Conservation (phyloP, 2,888 invertebrate species). For the Nymphalis c-album region DNA sequence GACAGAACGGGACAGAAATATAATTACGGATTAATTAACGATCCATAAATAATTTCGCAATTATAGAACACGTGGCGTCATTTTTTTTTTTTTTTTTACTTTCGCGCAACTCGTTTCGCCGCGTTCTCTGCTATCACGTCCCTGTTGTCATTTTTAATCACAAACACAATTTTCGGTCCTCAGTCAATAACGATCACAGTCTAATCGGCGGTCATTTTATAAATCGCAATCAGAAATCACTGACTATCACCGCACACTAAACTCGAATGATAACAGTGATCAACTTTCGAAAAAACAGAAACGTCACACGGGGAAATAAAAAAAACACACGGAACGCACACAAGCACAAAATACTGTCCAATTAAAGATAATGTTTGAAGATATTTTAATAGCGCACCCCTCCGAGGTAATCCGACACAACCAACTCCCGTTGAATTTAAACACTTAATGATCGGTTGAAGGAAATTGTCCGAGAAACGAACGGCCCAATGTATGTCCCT, state of each 20-base stretch:
- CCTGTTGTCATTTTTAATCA: slow-evolving; percentile 72
- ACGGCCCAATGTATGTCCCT: slow-evolving; percentile 66
- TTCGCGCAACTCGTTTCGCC: slow-evolving; percentile 17
- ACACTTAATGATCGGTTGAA: slow-evolving; percentile 82
- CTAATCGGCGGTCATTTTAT: slow-evolving; percentile 43
- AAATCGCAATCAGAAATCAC: slow-evolving; percentile 51
- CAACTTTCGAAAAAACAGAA: slow-evolving; percentile 73
- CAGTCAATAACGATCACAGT: slow-evolving; percentile 37
- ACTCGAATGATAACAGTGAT: slow-evolving; percentile 77
- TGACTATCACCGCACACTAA: slow-evolving; percentile 67
- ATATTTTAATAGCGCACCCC: slow-evolving; percentile 81
- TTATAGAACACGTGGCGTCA: slow-evolving; percentile 71
- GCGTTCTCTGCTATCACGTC: slow-evolving; percentile 56
- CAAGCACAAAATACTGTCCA: slow-evolving; percentile 79
- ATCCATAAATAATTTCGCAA: slow-evolving; percentile 64
- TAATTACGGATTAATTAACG: slow-evolving; percentile 69
- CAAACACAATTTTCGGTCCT: slow-evolving; percentile 44
- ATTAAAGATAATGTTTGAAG: slow-evolving; percentile 82
- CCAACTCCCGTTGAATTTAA: slow-evolving; percentile 81
- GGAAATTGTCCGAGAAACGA: slow-evolving; percentile 81
- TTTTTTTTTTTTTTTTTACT: slow-evolving; percentile 44
- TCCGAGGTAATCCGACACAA: slow-evolving; percentile 80
- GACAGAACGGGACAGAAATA: slow-evolving; percentile 66
- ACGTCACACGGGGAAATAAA: slow-evolving; percentile 66
- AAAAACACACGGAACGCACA: slow-evolving; percentile 75